A percentile compares a stretch with the other conserved stretches of the same genome.
Conservation (phyloP, 2,113 vertebrate genomes). For the Miniopterus natalensis region DNA sequence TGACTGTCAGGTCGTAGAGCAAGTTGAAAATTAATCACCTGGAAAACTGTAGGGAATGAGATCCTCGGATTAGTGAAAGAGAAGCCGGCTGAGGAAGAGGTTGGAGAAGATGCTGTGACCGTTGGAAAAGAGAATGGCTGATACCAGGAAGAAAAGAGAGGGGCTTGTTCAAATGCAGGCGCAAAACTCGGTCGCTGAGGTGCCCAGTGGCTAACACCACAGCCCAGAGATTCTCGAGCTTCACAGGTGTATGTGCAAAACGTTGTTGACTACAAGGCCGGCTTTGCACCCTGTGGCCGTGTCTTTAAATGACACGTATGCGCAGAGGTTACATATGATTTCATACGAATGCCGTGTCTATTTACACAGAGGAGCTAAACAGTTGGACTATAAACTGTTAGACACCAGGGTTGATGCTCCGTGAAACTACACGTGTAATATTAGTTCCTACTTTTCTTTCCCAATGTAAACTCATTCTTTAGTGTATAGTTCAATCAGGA, state of each 20-base stretch:
- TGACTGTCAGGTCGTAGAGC: neutral
- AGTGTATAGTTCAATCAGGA: neutral
- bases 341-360: neutral
- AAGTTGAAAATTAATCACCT: constrained; percentile 55
- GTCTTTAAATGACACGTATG: neutral
- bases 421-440: neutral
- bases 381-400: neutral
- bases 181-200: neutral
- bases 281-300: neutral
- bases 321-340: neutral
- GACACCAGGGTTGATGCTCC: neutral
- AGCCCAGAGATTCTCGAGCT: neutral
- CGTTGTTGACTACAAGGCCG: neutral
- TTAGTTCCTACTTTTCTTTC: neutral
- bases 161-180: neutral
- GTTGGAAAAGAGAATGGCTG: neutral
- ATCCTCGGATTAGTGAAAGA: constrained; percentile 30
- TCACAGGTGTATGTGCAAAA: neutral
- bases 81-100: neutral
- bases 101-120: neutral
- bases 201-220: neutral
- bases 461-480: neutral
- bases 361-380: neutral
- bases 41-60: neutral
- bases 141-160: neutral